These are phyloP conservation scores for Pogonocichla stellata DNA, from an alignment of 2,113 vertebrate genomes.

Conservation along the genomic window DNA sequence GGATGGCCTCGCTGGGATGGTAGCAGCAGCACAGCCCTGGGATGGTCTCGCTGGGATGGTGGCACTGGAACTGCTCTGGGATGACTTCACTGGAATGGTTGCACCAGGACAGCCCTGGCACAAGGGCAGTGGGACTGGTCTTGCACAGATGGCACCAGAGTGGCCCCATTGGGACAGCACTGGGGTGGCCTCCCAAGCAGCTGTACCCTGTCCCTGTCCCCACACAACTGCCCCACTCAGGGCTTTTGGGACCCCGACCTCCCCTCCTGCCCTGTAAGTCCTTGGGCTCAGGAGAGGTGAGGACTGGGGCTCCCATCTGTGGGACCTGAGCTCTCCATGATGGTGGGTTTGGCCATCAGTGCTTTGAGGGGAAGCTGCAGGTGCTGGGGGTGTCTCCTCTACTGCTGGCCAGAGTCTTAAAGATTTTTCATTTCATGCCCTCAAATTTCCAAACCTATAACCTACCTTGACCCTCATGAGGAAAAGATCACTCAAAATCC, in stretches of 20 bases:
- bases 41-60: background rate
- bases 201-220: background rate
- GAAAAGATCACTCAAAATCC: background rate
- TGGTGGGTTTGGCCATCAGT: background rate
- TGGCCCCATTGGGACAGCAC: background rate
- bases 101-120: background rate
- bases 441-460: background rate
- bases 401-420: background rate
- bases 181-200: background rate
- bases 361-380: fast-evolving
- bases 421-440: background rate
- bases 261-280: fast-evolving
- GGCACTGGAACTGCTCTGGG: background rate
- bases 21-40: background rate
- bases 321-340: background rate
- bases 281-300: background rate
- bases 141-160: background rate
- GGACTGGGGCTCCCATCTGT: fast-evolving
- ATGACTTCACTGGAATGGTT: background rate
- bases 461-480: background rate
- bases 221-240: background rate
- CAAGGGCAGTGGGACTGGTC: background rate
- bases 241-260: background rate
- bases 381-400: background rate
- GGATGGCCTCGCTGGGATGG: background rate